Base-by-base conservation (phyloP, 2,113 vertebrate genomes). In the Colossoma macropomum region DNA sequence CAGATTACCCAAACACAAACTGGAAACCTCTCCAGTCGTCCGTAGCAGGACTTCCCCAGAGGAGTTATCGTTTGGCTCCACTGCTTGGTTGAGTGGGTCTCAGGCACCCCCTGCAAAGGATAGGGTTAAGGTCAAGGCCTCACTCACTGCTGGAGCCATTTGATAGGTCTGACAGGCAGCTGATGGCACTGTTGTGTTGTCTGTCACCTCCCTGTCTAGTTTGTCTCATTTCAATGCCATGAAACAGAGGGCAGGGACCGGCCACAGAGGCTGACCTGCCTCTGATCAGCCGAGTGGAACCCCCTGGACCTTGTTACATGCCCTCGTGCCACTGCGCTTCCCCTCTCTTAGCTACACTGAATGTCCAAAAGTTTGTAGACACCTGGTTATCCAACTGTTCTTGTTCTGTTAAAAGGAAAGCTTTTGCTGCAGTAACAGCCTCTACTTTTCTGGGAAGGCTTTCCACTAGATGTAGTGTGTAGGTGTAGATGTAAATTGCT, bases 101-200 rank as follows among this genome's bases (percentile, higher is more conserved):
- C 77, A 85, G 45, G 59, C 72, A 85, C 82, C 89, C 87, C 91
- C 90, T 90, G 89, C 87, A 74, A 87, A 84, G 92, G 88, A 90
- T 91, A 88, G 89, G 86, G 88, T 92, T 90, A 86, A 84, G 93
- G 91, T 94, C 92, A 91, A 88, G 89, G 87, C 91, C 87, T 92
- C 90, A 90, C 89, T 88, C 89, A 86, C 89, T 91, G 92, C 90
- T 91, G 89, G 89, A 94, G 90, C 90, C 89, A 89, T 90, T 70
- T 92, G 92, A 94, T 92, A 93, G 90, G 85, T 91, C 85, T 93
- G 94, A 93, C 93, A 93, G 90, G 86, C 83, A 86, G 87, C 88
- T 86, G 93, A 91, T 91, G 89, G 92, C 85, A 87, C 90, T 89
- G 87, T 78, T 89, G 89, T 88, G 89, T 87, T 83, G 82, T 90